These are phyloP conservation scores for Eptesicus fuscus DNA, from an alignment of 2,113 vertebrate genomes.

Conservation along the genomic window DNA sequence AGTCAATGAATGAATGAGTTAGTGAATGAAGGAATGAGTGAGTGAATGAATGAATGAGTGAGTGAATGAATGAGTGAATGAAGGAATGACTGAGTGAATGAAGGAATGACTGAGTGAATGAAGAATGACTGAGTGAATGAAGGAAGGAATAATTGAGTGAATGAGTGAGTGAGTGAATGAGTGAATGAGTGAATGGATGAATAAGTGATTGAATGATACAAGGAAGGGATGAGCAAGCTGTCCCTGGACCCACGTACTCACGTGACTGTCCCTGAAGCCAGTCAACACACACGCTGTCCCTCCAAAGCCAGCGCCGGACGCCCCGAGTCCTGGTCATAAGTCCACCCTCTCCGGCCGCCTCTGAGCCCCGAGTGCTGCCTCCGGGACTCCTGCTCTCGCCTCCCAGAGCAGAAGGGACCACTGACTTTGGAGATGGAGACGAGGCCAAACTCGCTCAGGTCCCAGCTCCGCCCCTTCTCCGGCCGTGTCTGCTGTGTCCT, in stretches of 20 bases:
- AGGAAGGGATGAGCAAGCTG: neutral
- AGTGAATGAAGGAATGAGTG: too few species aligned
- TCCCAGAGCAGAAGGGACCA: neutral
- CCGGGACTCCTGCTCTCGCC: neutral
- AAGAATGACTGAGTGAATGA: neutral
- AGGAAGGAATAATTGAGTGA: too few species aligned
- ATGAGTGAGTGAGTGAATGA: neutral
- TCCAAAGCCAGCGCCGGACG: neutral
- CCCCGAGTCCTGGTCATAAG: neutral
- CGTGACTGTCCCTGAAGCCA: neutral
- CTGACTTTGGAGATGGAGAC: rapidly evolving
- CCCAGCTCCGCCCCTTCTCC: neutral
- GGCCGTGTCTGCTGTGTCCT: neutral
- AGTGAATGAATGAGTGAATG: neutral
- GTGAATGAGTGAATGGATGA: neutral
- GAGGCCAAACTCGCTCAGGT: neutral
- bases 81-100: neutral
- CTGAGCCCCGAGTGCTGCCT: neutral
- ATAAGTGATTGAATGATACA: too few species aligned
- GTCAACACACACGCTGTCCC: neutral
- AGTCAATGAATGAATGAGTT: neutral
- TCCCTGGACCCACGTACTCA: neutral
- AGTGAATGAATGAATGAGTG: too few species aligned
- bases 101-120: too few species aligned
- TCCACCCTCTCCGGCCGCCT: neutral